A percentile compares a stretch with the other conserved stretches of the same genome.
Conservation (phyloP, 1,140 invertebrate species). For the Achroia grisella region DNA sequence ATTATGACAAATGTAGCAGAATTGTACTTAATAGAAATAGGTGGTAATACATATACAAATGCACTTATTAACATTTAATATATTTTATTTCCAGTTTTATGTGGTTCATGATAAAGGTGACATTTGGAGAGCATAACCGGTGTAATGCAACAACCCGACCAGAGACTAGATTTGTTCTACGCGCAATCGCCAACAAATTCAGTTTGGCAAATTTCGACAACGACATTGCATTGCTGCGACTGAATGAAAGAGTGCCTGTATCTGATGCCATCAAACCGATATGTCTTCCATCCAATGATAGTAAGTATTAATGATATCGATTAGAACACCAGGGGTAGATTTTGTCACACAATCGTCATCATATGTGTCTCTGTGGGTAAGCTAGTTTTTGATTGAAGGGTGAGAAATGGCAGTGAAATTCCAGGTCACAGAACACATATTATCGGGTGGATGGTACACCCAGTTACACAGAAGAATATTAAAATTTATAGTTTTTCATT, state of each 20-base stretch:
- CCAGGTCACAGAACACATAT: no score
- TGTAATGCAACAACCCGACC: conserved; percentile 80
- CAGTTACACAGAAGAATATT: no score
- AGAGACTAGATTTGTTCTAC: conserved; percentile 83
- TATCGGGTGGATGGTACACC: no score
- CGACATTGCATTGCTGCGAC: conserved; percentile 86
- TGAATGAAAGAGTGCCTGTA: conserved; percentile 84
- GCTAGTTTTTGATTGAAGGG: no score
- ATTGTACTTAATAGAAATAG: no score
- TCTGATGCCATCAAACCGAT: conserved; percentile 84
- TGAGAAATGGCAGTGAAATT: no score
- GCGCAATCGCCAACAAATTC: conserved; percentile 84
- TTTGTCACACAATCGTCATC: no score
- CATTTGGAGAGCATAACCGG: conserved; percentile 88
- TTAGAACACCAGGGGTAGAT: no score
- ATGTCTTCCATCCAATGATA: conserved; percentile 80
- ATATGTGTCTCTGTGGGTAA: no score
- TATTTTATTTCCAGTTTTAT: conserved; percentile 79
- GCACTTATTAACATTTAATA: conserved; percentile 1
- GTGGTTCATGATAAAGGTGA: conserved; percentile 93
- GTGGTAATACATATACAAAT: background rate
- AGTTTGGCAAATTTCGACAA: conserved; percentile 89
- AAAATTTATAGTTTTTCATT: no score
- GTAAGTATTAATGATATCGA: conserved; percentile 72
- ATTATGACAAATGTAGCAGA: no score